Conservation (phyloP, 2,797 vertebrate species). For the Molossus alvarezi region DNA sequence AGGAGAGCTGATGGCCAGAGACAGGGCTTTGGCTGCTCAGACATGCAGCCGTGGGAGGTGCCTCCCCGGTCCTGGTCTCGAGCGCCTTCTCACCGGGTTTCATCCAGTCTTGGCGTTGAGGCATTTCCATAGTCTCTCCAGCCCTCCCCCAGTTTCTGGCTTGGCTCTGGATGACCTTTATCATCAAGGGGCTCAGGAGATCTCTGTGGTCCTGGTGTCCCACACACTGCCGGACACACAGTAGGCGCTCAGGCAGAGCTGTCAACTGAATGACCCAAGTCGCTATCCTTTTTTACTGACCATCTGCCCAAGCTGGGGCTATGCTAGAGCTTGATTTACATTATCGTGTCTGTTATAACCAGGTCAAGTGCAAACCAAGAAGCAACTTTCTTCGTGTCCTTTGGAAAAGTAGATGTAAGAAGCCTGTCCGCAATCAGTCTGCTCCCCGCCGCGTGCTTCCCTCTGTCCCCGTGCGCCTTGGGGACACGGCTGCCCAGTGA, state of each 20-base stretch:
- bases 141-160: not conserved
- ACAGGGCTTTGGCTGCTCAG: not conserved
- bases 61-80: not conserved
- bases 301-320: not conserved
- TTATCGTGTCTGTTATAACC: not conserved
- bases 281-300: not conserved
- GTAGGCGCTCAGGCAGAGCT: not conserved
- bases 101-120: not conserved
- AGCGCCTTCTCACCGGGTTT: not conserved
- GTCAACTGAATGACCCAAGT: not conserved
- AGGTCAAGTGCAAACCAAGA: not conserved
- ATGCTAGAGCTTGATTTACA: not conserved
- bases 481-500: not conserved
- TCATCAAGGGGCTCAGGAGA: not conserved
- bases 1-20: not conserved
- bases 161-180: not conserved
- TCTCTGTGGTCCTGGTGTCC: not conserved
- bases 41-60: not conserved
- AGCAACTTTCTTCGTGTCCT: not conserved
- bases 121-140: not conserved
- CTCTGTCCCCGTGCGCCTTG: too few relatives aligned
- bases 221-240: not conserved
- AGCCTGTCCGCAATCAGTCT: not conserved
- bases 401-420: not conserved
- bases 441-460: not conserved